Evolutionary conservation across 2,113 vertebrate genomes (phyloP).

Genomic region (Perca schrenkii): DNA sequence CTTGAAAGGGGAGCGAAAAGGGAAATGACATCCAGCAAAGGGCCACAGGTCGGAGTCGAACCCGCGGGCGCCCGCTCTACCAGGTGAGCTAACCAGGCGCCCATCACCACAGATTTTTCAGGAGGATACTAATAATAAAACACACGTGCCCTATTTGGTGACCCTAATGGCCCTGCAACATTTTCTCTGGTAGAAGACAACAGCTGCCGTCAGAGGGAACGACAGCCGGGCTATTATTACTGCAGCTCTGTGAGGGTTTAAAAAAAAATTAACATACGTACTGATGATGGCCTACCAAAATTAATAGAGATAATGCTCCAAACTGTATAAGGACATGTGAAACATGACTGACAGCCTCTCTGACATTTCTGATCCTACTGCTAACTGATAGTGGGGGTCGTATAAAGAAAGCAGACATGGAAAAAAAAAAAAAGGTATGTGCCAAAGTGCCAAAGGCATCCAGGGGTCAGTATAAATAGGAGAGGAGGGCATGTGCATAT

Average conservation of each 20-base stretch:
- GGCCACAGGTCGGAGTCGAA: too few species aligned
- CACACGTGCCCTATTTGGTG: neutral
- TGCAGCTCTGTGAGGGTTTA: neutral
- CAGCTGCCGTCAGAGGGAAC: slow-evolving; percentile 38
- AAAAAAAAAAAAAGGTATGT: neutral
- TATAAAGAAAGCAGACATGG: neutral
- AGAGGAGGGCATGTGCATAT: neutral
- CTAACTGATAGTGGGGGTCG: neutral
- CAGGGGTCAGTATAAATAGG: slow-evolving; percentile 16
- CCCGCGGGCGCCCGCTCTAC: too few species aligned
- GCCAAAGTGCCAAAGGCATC: slow-evolving; percentile 2
- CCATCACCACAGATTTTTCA: neutral
- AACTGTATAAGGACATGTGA: neutral
- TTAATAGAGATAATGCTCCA: too few species aligned
- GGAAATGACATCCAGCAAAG: too few species aligned
- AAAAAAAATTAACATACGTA: neutral
- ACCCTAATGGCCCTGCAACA: neutral
- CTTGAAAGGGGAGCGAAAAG: too few species aligned
- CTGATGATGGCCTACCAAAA: neutral
- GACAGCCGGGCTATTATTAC: slow-evolving; percentile 29
- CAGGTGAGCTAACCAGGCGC: too few species aligned
- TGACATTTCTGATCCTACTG: neutral
- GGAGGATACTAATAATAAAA: slow-evolving; percentile 11
- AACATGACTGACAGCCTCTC: neutral
- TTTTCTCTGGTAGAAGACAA: slow-evolving; percentile 1